Evolutionary conservation across 2,797 vertebrate species (phyloP), one percentile per base, ranked within the genome.

Genomic region (Gymnoscopelus microlampas): DNA sequence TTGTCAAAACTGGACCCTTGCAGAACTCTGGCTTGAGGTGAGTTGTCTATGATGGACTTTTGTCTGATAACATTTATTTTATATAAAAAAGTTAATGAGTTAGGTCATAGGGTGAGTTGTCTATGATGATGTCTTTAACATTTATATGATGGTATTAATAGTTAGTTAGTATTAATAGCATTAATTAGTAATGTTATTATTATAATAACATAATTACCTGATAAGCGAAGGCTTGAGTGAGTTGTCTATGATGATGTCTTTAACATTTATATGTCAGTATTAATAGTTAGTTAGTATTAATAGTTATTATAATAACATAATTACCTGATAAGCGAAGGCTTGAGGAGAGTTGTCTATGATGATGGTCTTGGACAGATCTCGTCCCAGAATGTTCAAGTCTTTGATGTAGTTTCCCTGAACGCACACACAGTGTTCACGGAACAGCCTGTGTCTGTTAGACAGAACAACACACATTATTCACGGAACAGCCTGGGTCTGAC

Each of bases 381-480:
- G 95, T 71, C 98, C 98, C 0, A 99, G 96, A 78, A 99, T 99
- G 91, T 99, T 99, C 59, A 99, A 91, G 81, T 99, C 98, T 91
- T 99, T 99, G 81, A 99, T 99, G 80, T 99, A 99, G 79, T 99
- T 99, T 76, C 98, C 98, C 94, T 99, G 98, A 53, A 99, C 97
- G 80, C 98, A 99, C 61, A 99, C 97, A 77, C 98, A 99, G 86
- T 99, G 98, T 88, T 99, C 98, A 44, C 98, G 96, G 88, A 99
- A 99, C 44, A 99, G 94, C 85, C 98, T 92, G 86, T 99, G 35
- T 39, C 35, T 39, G 35, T 39, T 39, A 3, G 35, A 39, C 35
- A 39, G 19, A 19, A 19, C 19, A 19, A 19, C 19, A 19, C 19
- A 19, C 98, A 99, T 85, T 99, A 98, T 88, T 99, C 98, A 44